A percentile compares a stretch with the other conserved stretches of the same genome.
Conservation (phyloP, 1,140 invertebrate genomes). For the Elysia chlorotica region DNA sequence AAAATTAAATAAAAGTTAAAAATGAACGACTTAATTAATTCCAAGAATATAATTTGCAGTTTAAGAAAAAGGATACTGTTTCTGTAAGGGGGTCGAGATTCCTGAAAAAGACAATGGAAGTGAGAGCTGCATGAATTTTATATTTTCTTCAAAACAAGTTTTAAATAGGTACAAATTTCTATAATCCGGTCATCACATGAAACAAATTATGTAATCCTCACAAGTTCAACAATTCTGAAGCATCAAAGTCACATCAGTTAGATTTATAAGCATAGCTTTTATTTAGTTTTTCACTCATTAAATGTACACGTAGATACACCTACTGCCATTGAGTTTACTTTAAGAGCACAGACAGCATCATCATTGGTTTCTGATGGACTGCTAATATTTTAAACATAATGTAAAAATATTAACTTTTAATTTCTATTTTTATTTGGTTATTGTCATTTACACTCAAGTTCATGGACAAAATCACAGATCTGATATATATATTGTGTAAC, state of each 20-base stretch:
- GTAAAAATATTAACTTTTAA: background rate
- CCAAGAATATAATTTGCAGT: background rate
- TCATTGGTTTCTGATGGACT: too few species aligned
- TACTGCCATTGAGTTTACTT: too few species aligned
- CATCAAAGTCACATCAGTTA: background rate
- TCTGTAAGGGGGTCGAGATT: slow-evolving; percentile 97
- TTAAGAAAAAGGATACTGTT: slow-evolving; percentile 74
- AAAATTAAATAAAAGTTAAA: background rate
- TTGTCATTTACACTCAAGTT: background rate
- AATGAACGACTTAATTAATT: background rate
- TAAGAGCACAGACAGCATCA: too few species aligned
- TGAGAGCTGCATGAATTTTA: too few species aligned
- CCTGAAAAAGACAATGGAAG: slow-evolving; percentile 66
- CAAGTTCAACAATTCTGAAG: background rate
- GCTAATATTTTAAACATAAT: background rate
- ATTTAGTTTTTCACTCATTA: too few species aligned
- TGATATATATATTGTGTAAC: background rate
- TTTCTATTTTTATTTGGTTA: background rate
- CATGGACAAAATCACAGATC: background rate
- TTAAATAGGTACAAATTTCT: background rate
- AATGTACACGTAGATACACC: too few species aligned
- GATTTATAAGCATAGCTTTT: background rate
- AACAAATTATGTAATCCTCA: slow-evolving; percentile 9
- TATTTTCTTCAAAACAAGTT: background rate
- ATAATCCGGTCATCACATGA: background rate